Evolutionary conservation across 2,797 vertebrate genomes (phyloP), one percentile per base, ranked within the genome.

Genomic region (Thaleichthys pacificus): DNA sequence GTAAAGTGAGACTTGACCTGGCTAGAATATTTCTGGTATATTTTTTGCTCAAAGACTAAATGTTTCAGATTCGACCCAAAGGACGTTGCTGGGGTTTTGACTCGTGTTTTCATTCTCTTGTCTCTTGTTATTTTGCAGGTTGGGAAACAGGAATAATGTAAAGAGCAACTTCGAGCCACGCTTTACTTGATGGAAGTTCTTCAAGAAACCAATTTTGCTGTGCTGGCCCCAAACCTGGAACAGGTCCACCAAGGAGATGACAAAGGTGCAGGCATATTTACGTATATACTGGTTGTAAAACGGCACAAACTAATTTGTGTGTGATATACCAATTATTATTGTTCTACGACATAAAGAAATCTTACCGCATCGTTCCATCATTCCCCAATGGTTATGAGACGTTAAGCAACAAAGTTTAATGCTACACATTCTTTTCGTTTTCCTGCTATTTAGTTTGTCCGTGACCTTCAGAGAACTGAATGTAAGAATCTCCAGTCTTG

Each of bases 141-240:
- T 91, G 89, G 82, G 90, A 82, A 85, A 85, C 84, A 82, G 82
- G 89, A 92, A 87, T 87, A 88, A 92, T 88, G 91, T 89, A 92
- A 94, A 51, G 91, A 92, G 91, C 94, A 91, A 93, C 87, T 82
- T 47, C 91, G 83, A 93, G 91, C 89, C 88, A 88, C 84, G 86
- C 42, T 88, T 91, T 92, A 91, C 94, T 93, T 95, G 92, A 96
- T 96, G 95, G 95, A 95, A 92, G 93, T 93, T 91, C 93, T 94
- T 90, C 92, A 93, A 92, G 93, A 95, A 79, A 92, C 93, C 83
- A 88, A 90, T 85, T 88, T 90, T 91, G 89, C 91, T 86, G 90
- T 91, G 85, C 87, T 89, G 86, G 91, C 89, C 77, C 91, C 85
- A 87, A 90, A 91, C 92, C 92, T 91, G 76, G 89, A 90, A 86